These are phyloP conservation scores for Melanostoma scalare DNA, from an alignment of 2,888 invertebrate genomes.

Conservation along the genomic window DNA sequence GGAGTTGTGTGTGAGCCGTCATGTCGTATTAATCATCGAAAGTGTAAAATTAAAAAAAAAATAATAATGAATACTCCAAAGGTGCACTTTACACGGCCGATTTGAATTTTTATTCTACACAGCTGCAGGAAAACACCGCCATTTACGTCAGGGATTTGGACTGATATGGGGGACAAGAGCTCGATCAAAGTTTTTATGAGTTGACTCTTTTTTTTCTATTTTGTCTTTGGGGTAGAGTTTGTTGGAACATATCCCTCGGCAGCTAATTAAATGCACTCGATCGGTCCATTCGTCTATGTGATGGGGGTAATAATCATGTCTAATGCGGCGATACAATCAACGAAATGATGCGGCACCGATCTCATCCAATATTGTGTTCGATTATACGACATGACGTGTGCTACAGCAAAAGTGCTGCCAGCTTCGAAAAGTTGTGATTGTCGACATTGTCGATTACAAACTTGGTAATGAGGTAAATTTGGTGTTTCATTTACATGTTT, in stretches of 20 bases:
- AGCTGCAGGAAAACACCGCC: constrained; percentile 76
- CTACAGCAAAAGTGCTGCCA: neutral
- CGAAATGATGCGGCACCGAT: constrained; percentile 68
- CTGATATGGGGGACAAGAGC: constrained; percentile 27
- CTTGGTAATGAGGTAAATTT: neutral
- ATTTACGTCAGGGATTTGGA: constrained; percentile 32
- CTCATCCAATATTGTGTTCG: constrained; percentile 31
- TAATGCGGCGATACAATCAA: constrained; percentile 71
- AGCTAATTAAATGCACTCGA: constrained; percentile 69
- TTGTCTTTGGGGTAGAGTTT: constrained; percentile 35
- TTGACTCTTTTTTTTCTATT: constrained; percentile 43
- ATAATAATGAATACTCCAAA: constrained; percentile 64
- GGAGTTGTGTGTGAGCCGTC: constrained; percentile 45
- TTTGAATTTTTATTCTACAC: constrained; percentile 80
- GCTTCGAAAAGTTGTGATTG: neutral
- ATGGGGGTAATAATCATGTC: constrained; percentile 72
- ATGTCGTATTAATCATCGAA: constrained; percentile 73
- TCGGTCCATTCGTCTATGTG: constrained; percentile 65
- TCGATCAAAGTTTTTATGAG: constrained; percentile 56
- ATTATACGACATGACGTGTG: constrained; percentile 39
- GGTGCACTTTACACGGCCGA: constrained; percentile 80
- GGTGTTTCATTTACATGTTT: too few relatives aligned
- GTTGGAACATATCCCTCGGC: constrained; percentile 62
- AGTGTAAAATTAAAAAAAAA: constrained; percentile 64
- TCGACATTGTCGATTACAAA: neutral